Evolutionary conservation across 2,888 invertebrate species (phyloP).

Genomic region (Neelides folsomi): DNA sequence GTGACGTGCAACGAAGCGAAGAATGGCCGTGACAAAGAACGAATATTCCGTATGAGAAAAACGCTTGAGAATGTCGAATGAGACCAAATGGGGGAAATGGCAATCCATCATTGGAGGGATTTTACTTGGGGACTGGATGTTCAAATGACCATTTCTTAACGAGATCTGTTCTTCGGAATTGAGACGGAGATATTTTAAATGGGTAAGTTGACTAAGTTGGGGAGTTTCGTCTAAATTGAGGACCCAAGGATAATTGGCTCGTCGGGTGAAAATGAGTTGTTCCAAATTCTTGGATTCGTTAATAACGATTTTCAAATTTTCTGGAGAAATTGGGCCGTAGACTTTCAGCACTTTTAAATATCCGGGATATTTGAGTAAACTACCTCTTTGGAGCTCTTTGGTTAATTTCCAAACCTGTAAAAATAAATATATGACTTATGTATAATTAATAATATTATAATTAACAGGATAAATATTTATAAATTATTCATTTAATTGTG

Average conservation of each 20-base stretch:
- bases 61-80: conserved; percentile 24
- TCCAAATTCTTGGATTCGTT: conserved; percentile 18
- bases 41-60: conserved; percentile 23
- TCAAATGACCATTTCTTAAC: conserved; percentile 6
- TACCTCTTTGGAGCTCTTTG: no score
- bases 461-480: no score
- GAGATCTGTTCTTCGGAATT: conserved; percentile 22
- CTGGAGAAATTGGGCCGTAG: conserved; percentile 21
- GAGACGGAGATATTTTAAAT: conserved; percentile 19
- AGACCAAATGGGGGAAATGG: conserved; percentile 19
- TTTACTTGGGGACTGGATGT: conserved; percentile 3
- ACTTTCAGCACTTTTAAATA: conserved; percentile 22
- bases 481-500: no score
- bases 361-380: conserved; percentile 21
- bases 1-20: conserved; percentile 9
- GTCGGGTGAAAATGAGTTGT: conserved; percentile 18
- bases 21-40: conserved; percentile 19
- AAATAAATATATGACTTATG: no score
- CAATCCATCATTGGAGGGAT: conserved; percentile 26
- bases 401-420: no score
- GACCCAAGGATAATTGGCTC: conserved; percentile 26
- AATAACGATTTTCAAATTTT: conserved; percentile 22
- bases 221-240: conserved; percentile 25
- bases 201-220: conserved; percentile 15
- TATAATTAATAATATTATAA: no score